Evolutionary conservation across 2,888 invertebrate species (phyloP).

Genomic region (Hololepta plana): DNA sequence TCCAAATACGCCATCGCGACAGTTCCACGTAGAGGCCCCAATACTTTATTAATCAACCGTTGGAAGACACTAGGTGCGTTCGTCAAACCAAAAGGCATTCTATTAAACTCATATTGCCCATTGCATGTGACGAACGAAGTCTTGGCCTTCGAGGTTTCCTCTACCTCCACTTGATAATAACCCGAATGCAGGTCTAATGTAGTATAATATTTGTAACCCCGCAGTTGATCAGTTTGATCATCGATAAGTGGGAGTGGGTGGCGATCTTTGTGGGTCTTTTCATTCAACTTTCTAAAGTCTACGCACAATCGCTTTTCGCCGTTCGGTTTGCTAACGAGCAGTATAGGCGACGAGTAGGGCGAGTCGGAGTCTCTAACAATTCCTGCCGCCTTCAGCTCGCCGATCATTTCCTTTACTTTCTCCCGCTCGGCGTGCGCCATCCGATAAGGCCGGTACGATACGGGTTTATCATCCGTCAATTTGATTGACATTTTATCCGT

Average conservation of each 20-base stretch:
- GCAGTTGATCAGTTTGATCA: conserved; percentile 5
- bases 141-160: neutral
- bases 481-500: conserved; percentile 5
- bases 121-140: conserved; percentile 6
- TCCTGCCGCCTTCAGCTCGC: too few relatives aligned
- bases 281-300: conserved; percentile 16
- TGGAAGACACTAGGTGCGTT: conserved; percentile 19
- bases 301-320: conserved; percentile 13
- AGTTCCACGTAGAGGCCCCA: neutral
- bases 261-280: conserved; percentile 14
- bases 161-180: conserved; percentile 4
- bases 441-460: conserved; percentile 15
- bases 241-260: conserved; percentile 8
- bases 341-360: conserved; percentile 11
- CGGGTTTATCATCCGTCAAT: conserved; percentile 14
- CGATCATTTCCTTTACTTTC: conserved; percentile 11
- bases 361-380: conserved; percentile 14
- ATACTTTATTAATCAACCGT: conserved; percentile 12
- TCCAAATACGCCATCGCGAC: conserved; percentile 6
- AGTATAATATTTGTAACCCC: conserved; percentile 2
- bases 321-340: conserved; percentile 13
- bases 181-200: conserved; percentile 3
- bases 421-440: conserved; percentile 12
- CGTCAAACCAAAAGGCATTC: conserved; percentile 8
- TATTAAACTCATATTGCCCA: conserved; percentile 2